Evolutionary conservation across 64 coral and sea anemone species (phyloP).

Genomic region (Pocillopora damicornis): DNA sequence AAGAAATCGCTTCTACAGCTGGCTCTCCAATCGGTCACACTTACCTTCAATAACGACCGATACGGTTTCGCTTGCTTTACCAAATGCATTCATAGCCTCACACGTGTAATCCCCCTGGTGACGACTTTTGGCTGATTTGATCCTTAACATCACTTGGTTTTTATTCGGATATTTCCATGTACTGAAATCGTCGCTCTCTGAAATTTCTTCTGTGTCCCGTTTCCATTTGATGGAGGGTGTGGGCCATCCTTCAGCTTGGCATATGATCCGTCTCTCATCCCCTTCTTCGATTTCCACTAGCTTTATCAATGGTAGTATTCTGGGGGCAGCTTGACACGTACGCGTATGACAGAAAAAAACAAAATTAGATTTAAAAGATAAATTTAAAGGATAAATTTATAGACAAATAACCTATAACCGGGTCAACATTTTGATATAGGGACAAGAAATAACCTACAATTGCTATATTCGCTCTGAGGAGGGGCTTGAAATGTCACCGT

Average conservation of each 20-base stretch:
- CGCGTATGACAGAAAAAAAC: too few relatives aligned
- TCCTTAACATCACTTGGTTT: not conserved
- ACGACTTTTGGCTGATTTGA: not conserved
- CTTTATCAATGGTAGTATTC: not conserved
- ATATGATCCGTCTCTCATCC: not conserved
- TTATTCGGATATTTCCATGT: not conserved
- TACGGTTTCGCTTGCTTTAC: not conserved
- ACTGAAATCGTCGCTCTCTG: not conserved
- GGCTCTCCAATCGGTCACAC: not conserved
- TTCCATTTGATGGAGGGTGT: slow-evolving; percentile 20
- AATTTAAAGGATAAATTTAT: too few relatives aligned
- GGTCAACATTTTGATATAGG: too few relatives aligned
- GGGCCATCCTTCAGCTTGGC: not conserved
- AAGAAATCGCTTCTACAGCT: not conserved
- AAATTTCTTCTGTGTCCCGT: not conserved
- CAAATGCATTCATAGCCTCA: slow-evolving; percentile 22
- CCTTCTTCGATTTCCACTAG: not conserved
- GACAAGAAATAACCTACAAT: too few relatives aligned
- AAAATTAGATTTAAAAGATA: not conserved
- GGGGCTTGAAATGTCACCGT: too few relatives aligned
- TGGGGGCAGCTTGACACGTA: not conserved
- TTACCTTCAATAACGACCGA: not conserved
- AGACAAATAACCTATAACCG: too few relatives aligned
- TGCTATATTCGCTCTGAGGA: too few relatives aligned
- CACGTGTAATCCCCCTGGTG: not conserved